A percentile compares a stretch with the other conserved stretches of the same genome.
Evolutionary conservation across 1,140 invertebrate species (phyloP).

Genomic region (Bemisia tabaci): DNA sequence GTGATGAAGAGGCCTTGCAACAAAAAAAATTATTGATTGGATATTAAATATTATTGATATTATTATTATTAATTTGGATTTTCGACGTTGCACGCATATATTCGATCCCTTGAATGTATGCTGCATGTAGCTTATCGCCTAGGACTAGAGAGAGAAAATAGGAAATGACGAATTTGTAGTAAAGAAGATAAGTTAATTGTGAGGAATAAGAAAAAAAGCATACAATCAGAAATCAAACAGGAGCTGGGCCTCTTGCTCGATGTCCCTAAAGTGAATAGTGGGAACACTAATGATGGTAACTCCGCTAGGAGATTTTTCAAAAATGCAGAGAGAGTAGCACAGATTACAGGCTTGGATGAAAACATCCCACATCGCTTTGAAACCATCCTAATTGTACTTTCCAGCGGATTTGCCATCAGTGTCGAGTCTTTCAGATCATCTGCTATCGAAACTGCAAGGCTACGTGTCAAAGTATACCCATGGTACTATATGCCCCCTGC

Average conservation of each 20-base stretch:
- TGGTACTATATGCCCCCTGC: conserved; percentile 27
- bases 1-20: conserved; percentile 5
- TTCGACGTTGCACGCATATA: conserved; percentile 28
- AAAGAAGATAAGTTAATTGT: conserved; percentile 17
- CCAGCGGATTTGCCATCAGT: conserved; percentile 19
- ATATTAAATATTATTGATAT: conserved; percentile 20
- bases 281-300: conserved; percentile 29
- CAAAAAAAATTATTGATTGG: no score
- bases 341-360: conserved; percentile 29
- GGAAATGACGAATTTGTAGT: conserved; percentile 19
- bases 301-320: conserved; percentile 29
- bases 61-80: conserved; percentile 26
- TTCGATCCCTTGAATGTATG: conserved; percentile 26
- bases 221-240: conserved; percentile 11
- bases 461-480: conserved; percentile 25
- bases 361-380: conserved; percentile 26
- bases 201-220: conserved; percentile 3
- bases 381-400: conserved; percentile 24
- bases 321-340: conserved; percentile 21
- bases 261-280: conserved; percentile 19
- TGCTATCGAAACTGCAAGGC: conserved; percentile 14
- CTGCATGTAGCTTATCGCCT: conserved; percentile 28
- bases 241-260: conserved; percentile 18
- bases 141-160: conserved; percentile 10
- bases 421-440: not conserved